Evolutionary conservation across 2,797 vertebrate genomes (phyloP).

Genomic region (Orientallactaga sibirica): DNA sequence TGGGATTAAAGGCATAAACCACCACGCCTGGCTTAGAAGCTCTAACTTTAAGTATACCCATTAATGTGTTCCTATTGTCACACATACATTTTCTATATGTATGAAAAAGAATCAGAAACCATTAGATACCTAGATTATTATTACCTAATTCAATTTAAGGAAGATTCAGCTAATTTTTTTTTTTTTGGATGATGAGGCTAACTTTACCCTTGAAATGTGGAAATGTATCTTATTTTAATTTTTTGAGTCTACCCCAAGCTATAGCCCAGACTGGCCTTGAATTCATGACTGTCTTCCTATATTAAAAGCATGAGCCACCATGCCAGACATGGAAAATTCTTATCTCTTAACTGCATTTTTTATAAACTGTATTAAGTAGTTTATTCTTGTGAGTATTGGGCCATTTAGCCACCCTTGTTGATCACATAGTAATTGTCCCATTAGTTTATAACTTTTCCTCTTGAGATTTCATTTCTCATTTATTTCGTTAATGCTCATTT

Average conservation of each 20-base stretch:
- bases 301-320: not conserved
- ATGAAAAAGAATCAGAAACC: slow-evolving; percentile 19
- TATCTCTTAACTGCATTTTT: not conserved
- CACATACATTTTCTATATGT: slow-evolving; percentile 33
- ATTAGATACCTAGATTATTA: slow-evolving; percentile 18
- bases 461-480: slow-evolving; percentile 30
- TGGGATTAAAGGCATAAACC: no score
- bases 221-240: not conserved
- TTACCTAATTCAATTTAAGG: not conserved
- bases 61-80: not conserved
- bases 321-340: not conserved
- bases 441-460: not conserved
- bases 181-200: not conserved
- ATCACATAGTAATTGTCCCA: not conserved
- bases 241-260: no score
- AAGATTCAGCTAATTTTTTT: not conserved
- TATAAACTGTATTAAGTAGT: not conserved
- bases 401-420: not conserved
- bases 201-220: not conserved
- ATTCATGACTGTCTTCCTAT: no score
- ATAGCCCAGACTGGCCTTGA: no score
- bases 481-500: not conserved
- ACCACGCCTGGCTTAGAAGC: not conserved
- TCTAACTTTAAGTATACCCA: not conserved
- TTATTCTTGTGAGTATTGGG: not conserved